These are phyloP conservation scores for Pristionchus exspectatus DNA, from an alignment of 2,888 invertebrate genomes.

Conservation along the genomic window DNA sequence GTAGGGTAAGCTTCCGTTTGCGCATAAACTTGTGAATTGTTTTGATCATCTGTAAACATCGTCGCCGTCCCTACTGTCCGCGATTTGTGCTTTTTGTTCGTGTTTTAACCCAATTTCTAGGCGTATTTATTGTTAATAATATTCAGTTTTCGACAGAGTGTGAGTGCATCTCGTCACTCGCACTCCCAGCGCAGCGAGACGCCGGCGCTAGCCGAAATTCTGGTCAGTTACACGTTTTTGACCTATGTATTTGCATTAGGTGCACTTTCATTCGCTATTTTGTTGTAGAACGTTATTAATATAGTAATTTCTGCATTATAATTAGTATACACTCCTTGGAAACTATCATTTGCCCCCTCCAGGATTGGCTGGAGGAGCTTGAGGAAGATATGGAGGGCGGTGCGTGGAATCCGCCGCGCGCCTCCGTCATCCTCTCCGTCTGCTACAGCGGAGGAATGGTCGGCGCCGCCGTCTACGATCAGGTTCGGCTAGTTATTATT, in stretches of 20 bases:
- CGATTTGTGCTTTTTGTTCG: not conserved
- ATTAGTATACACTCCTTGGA: too few relatives aligned
- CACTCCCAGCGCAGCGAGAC: not conserved
- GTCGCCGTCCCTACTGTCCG: too few relatives aligned
- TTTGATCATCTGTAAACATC: too few relatives aligned
- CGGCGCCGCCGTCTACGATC: slow-evolving; percentile 65
- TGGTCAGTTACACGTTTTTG: not conserved
- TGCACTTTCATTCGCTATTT: too few relatives aligned
- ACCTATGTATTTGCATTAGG: too few relatives aligned
- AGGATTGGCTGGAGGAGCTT: too few relatives aligned
- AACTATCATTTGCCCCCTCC: too few relatives aligned
- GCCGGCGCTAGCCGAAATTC: too few relatives aligned
- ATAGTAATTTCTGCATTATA: too few relatives aligned
- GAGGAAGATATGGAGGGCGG: slow-evolving; percentile 23
- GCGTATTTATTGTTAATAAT: not conserved
- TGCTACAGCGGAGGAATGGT: slow-evolving; percentile 59
- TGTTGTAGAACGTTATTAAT: too few relatives aligned
- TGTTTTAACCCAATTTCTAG: not conserved
- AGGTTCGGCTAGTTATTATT: slow-evolving; percentile 39
- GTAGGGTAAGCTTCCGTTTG: too few relatives aligned
- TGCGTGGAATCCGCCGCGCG: slow-evolving; percentile 16
- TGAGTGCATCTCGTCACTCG: slow-evolving; percentile 44
- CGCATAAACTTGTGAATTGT: too few relatives aligned
- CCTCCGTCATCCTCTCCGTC: slow-evolving; percentile 1
- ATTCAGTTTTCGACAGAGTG: not conserved